Percentiles rank a stretch among this genome's conserved stretches.
These are phyloP conservation scores for Tinea pellionella DNA, from an alignment of 2,888 invertebrate species.

Conservation along the genomic window DNA sequence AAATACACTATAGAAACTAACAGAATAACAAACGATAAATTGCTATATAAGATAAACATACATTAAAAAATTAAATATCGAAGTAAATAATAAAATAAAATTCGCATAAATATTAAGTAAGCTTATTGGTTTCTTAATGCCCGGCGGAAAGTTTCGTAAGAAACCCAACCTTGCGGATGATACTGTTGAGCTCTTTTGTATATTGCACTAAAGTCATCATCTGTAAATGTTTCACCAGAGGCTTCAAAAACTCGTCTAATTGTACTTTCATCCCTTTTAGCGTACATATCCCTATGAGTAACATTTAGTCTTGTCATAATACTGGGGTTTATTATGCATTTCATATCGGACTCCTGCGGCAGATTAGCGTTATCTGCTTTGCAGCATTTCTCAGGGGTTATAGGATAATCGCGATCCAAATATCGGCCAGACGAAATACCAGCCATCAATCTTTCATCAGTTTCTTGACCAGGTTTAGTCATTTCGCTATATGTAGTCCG, in stretches of 20 bases:
- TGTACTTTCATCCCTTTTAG: slow-evolving; percentile 34
- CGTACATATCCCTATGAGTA: slow-evolving; percentile 49
- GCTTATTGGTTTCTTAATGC: slow-evolving; percentile 24
- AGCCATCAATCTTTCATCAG: slow-evolving; percentile 32
- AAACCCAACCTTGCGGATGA: slow-evolving; percentile 63
- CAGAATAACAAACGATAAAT: too few relatives aligned
- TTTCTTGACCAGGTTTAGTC: slow-evolving; percentile 38
- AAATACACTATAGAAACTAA: too few relatives aligned
- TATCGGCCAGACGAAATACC: slow-evolving; percentile 55
- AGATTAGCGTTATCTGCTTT: slow-evolving; percentile 37
- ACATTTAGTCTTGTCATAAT: slow-evolving; percentile 40
- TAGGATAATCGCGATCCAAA: slow-evolving; percentile 46
- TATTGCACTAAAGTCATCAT: slow-evolving; percentile 52
- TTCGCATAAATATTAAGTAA: too few relatives aligned
- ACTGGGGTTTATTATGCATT: slow-evolving; percentile 39
- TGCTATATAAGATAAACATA: too few relatives aligned
- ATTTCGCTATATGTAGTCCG: slow-evolving; percentile 51
- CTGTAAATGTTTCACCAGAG: slow-evolving; percentile 56
- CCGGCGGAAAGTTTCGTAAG: slow-evolving; percentile 61
- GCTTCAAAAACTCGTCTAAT: slow-evolving; percentile 61
- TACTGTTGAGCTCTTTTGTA: slow-evolving; percentile 61
- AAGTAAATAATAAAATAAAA: too few relatives aligned
- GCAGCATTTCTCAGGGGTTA: slow-evolving; percentile 35
- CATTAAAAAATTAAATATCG: too few relatives aligned
- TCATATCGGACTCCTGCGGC: slow-evolving; percentile 47